Evolutionary conservation across 2,888 invertebrate genomes (phyloP).

Genomic region (Homarus gammarus): DNA sequence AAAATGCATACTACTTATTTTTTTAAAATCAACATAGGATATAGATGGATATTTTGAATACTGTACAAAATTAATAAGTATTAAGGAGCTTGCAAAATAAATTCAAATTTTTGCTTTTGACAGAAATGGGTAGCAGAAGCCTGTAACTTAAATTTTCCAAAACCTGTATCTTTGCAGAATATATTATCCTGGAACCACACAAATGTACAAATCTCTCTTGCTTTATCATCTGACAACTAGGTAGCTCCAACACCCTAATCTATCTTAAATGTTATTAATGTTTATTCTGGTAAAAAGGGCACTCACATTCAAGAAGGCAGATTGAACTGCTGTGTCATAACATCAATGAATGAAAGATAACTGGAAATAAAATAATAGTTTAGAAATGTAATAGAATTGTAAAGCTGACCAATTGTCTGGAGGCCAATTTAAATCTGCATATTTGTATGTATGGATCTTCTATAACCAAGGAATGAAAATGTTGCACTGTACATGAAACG

Average conservation of each 20-base stretch:
- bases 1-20: neutral
- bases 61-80: too few relatives aligned
- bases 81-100: too few relatives aligned
- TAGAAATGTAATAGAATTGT: neutral
- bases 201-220: neutral
- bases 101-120: too few relatives aligned
- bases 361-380: neutral
- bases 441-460: conserved; percentile 18
- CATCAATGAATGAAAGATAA: neutral
- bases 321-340: neutral
- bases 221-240: neutral
- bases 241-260: neutral
- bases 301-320: neutral
- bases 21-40: neutral
- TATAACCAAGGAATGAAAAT: neutral
- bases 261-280: neutral
- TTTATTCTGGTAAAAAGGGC: neutral
- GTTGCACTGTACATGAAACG: conserved; percentile 31
- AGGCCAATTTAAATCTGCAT: neutral
- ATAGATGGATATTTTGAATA: neutral
- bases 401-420: neutral
- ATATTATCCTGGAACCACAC: too few relatives aligned
- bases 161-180: too few relatives aligned
- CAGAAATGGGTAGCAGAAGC: too few relatives aligned
- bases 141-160: too few relatives aligned